Base-by-base conservation (phyloP, 2,113 vertebrate genomes). In the Charina bottae region DNA sequence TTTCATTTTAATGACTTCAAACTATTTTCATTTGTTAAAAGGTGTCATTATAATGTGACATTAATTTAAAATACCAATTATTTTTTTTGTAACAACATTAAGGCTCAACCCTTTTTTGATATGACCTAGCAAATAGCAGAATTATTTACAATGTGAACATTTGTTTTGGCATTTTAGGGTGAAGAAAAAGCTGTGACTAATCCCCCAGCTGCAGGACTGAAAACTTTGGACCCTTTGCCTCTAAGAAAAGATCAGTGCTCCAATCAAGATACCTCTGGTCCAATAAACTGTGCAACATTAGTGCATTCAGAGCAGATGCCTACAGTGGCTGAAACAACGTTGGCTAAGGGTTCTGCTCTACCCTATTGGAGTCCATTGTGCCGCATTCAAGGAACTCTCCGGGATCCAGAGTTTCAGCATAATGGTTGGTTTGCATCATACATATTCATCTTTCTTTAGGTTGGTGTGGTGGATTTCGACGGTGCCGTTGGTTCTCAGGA, bases 391-490 rank as follows among this genome's bases (percentile, higher is more conserved):
- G 98, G 98, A n/a, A 96, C 95, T 46, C 97, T 98, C 33, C 98
- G 97, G 93, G 95, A 98, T 95, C 97, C 98, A 60, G 98, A 99
- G 93, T 99, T 99, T 96, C 98, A 98, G 94, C 98, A 99, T 95
- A 98, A 98, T 87, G 97, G 98, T 99, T 95, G 58, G 91, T 89
- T 62, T 64, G 23, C 58, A 89, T 26, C 24, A 78, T 87, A 42
- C 0, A 6, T 17, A 11, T 56, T 87, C 15, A 12, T 24, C 78
- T 19, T 78, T 21, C 11, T 59, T 53, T 24, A 53, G 46, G n/a
- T n/a, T n/a, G n/a, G n/a, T n/a, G n/a, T n/a, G n/a, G n/a, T n/a
- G n/a, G n/a, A n/a, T n/a, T n/a, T n/a, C n/a, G n/a, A n/a, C n/a
- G n/a, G n/a, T n/a, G n/a, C n/a, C n/a, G n/a, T n/a, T n/a, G n/a